Evolutionary conservation across 2,113 vertebrate genomes (phyloP).

Genomic region (Oceanodroma tethys): DNA sequence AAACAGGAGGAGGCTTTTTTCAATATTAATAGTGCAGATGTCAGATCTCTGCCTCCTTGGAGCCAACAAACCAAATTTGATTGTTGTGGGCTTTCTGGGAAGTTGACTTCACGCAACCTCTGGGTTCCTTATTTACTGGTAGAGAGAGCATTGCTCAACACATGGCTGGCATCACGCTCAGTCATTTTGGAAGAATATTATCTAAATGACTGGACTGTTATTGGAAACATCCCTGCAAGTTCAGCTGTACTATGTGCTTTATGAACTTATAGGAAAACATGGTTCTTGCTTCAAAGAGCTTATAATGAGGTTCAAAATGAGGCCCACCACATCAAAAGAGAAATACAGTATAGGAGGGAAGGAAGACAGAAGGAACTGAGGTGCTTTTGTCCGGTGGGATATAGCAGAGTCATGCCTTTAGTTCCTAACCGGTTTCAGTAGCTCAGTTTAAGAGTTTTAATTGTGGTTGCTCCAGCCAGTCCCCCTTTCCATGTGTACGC

Average conservation of each 20-base stretch:
- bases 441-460: not conserved
- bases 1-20: constrained; percentile 38
- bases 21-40: constrained; percentile 37
- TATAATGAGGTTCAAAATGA: constrained; percentile 43
- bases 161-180: constrained; percentile 35
- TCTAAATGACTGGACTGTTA: constrained; percentile 33
- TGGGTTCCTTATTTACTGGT: constrained; percentile 8
- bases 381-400: constrained; percentile 6
- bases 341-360: not conserved
- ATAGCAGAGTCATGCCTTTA: not conserved
- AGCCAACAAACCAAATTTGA: constrained; percentile 7
- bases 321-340: constrained; percentile 48
- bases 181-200: constrained; percentile 11
- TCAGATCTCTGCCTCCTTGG: constrained; percentile 4
- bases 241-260: constrained; percentile 16
- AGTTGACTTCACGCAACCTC: not conserved
- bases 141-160: constrained; percentile 21
- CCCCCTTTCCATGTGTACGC: not conserved
- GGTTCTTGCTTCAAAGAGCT: constrained; percentile 49
- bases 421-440: not conserved
- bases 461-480: not conserved
- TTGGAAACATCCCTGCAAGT: constrained; percentile 55
- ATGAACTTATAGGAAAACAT: not conserved
- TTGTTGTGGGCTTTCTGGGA: constrained; percentile 47
- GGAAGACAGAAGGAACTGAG: not conserved